phyloP scores from a whole-genome alignment of 2,797 vertebrate species.

The Myiotriccus ornatus region DNA sequence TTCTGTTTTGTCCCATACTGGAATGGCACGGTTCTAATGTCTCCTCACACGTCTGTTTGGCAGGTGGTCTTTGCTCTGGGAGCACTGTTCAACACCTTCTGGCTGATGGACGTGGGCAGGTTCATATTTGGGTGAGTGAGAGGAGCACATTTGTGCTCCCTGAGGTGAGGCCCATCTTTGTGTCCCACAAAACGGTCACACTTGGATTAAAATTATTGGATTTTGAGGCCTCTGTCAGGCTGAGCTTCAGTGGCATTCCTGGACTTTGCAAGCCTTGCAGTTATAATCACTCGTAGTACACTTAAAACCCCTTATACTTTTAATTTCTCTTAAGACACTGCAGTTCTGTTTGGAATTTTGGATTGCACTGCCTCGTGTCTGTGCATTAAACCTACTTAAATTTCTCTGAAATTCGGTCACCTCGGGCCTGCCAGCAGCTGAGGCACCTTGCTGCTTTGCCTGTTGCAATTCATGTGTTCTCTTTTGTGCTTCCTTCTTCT shows the following conservation, averaged over 20 bases:
- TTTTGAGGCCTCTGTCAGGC: not conserved
- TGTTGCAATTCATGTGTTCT: accelerated
- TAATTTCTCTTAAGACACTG: accelerated
- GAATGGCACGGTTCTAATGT: accelerated
- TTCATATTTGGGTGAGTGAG: constrained; percentile 93
- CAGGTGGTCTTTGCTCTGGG: constrained; percentile 92
- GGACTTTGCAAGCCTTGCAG: not conserved
- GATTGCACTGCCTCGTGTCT: accelerated
- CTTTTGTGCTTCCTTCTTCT: not conserved
- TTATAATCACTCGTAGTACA: not conserved
- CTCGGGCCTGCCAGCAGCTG: too few species aligned
- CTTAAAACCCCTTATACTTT: not conserved
- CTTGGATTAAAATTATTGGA: accelerated
- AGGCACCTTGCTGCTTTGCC: not conserved
- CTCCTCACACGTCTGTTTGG: not conserved
- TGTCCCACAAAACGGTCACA: not conserved
- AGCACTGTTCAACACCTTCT: constrained; percentile 84
- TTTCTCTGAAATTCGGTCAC: not conserved
- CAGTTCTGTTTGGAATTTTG: accelerated
- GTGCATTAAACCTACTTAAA: accelerated
- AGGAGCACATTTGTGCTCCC: not conserved
- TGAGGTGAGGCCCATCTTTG: not conserved
- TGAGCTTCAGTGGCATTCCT: not conserved
- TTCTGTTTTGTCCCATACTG: accelerated
- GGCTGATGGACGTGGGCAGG: constrained; percentile 92